phyloP scores from a whole-genome alignment of 2,797 vertebrate species.

The Protosalanx chinensis region DNA sequence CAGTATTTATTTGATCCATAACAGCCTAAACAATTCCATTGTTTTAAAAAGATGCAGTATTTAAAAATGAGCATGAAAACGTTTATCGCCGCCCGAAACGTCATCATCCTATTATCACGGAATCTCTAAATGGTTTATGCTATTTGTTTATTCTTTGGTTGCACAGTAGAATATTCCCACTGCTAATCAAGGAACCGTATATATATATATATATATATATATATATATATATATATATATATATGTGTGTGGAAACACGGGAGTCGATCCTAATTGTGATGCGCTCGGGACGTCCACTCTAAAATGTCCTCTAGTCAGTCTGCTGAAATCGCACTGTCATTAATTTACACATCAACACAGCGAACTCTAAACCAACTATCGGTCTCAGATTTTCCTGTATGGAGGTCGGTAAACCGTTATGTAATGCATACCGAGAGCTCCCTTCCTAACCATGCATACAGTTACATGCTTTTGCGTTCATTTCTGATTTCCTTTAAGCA shows the following conservation, averaged over 20 bases:
- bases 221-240: no score
- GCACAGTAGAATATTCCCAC: no score
- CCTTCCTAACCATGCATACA: slow-evolving; percentile 41
- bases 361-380: slow-evolving; percentile 25
- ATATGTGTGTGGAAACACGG: background rate
- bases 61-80: no score
- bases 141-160: background rate
- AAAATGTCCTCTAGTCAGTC: slow-evolving; percentile 20
- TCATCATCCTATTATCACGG: background rate
- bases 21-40: no score
- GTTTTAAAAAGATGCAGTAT: no score
- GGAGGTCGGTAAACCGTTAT: slow-evolving; percentile 51
- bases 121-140: background rate
- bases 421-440: slow-evolving; percentile 54
- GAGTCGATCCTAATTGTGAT: background rate
- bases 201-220: no score
- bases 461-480: slow-evolving; percentile 49
- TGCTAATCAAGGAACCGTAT: no score
- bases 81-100: no score
- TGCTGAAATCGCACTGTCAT: slow-evolving; percentile 27
- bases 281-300: background rate
- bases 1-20: no score
- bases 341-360: slow-evolving; percentile 25
- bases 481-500: slow-evolving; percentile 61
- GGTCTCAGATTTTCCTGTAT: slow-evolving; percentile 43